These are phyloP conservation scores for Lordiphosa mommai DNA, from an alignment of 1,140 invertebrate genomes.

Conservation along the genomic window DNA sequence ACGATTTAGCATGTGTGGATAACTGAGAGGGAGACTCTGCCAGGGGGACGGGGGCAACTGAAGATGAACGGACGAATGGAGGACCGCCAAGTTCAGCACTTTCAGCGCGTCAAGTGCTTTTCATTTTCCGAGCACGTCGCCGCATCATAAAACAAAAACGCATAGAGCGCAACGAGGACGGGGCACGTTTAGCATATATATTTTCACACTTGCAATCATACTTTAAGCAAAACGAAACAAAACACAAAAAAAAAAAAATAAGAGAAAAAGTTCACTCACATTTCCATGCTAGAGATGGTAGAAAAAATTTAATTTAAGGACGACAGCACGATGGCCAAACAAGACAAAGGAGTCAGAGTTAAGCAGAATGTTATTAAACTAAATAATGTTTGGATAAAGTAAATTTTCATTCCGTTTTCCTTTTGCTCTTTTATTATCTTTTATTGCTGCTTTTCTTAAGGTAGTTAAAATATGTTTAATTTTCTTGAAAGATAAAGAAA, in stretches of 20 bases:
- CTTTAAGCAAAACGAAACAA: constrained; percentile 58
- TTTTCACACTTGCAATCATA: constrained; percentile 76
- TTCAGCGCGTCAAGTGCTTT: constrained; percentile 71
- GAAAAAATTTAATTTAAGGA: background rate
- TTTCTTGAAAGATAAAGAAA: too few relatives aligned
- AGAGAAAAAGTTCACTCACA: constrained; percentile 8
- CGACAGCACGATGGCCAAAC: too few relatives aligned
- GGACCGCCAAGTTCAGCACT: constrained; percentile 69
- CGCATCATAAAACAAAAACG: constrained; percentile 74
- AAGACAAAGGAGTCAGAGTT: background rate
- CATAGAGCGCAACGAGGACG: constrained; percentile 34
- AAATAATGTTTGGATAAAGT: background rate
- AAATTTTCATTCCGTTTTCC: background rate
- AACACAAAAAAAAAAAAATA: background rate
- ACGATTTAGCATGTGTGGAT: constrained; percentile 65
- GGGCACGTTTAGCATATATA: constrained; percentile 73
- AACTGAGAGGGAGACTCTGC: constrained; percentile 7
- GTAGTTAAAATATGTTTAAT: too few relatives aligned
- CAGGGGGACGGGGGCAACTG: constrained; percentile 7
- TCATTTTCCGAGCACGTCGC: constrained; percentile 72
- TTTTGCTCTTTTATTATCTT: too few relatives aligned
- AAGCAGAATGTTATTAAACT: too few relatives aligned
- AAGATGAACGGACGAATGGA: constrained; percentile 3
- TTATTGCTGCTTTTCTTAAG: too few relatives aligned
- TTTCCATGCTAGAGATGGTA: constrained; percentile 33